These are phyloP conservation scores for Apostichopus japonicus DNA, from an alignment of 35 echinoderm and acorn worm genomes.

Conservation along the genomic window DNA sequence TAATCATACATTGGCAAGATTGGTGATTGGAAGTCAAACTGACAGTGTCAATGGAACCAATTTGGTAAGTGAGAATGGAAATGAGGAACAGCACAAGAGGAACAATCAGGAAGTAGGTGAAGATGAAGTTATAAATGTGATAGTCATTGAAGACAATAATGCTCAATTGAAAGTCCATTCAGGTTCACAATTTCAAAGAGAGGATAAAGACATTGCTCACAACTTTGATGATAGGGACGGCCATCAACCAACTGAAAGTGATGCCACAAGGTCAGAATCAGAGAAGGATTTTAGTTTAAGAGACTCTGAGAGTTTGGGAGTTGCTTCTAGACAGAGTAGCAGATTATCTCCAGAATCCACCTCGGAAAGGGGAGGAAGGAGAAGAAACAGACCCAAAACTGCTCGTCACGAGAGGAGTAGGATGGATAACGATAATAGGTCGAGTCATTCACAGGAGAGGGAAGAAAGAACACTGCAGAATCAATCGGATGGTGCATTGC, in stretches of 20 bases:
- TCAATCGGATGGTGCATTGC: background rate
- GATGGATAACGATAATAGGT: background rate
- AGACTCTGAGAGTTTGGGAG: background rate
- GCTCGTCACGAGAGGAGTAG: background rate
- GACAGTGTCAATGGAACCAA: too few relatives aligned
- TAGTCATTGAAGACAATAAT: background rate
- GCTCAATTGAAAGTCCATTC: background rate
- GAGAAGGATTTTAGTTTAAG: background rate
- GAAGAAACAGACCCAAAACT: conserved; percentile 15
- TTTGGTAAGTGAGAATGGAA: background rate
- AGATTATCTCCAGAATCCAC: background rate
- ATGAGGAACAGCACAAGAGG: background rate
- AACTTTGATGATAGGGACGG: background rate
- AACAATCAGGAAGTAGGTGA: background rate
- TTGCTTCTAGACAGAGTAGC: background rate
- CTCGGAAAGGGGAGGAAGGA: background rate
- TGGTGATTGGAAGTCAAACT: too few relatives aligned
- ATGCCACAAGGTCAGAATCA: background rate
- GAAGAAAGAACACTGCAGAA: background rate
- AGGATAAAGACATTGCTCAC: background rate
- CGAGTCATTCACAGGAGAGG: background rate
- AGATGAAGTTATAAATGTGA: background rate
- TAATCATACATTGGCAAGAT: too few relatives aligned
- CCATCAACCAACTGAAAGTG: background rate
- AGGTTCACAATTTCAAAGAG: background rate